Percentiles rank a stretch among this genome's conserved stretches.
These are phyloP conservation scores for Chrysolina americana DNA, from an alignment of 2,888 invertebrate species.

Conservation along the genomic window DNA sequence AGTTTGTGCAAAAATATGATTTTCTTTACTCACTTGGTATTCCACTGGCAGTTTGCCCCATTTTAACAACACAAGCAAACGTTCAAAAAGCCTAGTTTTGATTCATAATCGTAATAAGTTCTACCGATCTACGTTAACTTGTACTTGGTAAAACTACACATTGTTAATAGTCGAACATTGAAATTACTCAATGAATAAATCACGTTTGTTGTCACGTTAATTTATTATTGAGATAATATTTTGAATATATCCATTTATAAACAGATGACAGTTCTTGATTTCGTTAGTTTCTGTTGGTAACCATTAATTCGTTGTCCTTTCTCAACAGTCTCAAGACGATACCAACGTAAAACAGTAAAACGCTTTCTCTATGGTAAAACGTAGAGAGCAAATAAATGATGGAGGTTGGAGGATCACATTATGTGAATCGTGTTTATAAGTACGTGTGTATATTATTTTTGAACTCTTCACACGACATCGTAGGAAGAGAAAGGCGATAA, in stretches of 20 bases:
- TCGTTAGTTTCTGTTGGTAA: neutral
- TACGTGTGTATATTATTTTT: no score
- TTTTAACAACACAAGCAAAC: neutral
- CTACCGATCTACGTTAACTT: constrained; percentile 1
- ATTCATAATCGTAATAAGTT: constrained; percentile 8
- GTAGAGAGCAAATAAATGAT: no score
- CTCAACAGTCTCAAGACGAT: no score
- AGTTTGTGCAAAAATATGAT: constrained; percentile 11
- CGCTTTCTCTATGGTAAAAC: no score
- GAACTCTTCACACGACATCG: no score
- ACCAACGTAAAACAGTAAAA: no score
- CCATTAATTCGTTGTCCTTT: no score
- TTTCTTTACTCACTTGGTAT: constrained; percentile 29
- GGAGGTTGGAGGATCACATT: no score
- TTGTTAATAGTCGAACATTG: neutral
- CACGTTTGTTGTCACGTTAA: constrained; percentile 17
- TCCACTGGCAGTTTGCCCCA: constrained; percentile 29
- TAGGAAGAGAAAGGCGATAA: no score
- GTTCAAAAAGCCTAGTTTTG: neutral
- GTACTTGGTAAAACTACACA: neutral
- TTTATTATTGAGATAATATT: neutral
- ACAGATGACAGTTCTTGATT: constrained; percentile 16
- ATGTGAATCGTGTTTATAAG: no score
- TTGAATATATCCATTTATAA: neutral
- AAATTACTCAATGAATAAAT: neutral